Percentiles rank a stretch among this genome's conserved stretches.
Conservation (phyloP, 2,113 vertebrate genomes). For the Silurus glanis region DNA sequence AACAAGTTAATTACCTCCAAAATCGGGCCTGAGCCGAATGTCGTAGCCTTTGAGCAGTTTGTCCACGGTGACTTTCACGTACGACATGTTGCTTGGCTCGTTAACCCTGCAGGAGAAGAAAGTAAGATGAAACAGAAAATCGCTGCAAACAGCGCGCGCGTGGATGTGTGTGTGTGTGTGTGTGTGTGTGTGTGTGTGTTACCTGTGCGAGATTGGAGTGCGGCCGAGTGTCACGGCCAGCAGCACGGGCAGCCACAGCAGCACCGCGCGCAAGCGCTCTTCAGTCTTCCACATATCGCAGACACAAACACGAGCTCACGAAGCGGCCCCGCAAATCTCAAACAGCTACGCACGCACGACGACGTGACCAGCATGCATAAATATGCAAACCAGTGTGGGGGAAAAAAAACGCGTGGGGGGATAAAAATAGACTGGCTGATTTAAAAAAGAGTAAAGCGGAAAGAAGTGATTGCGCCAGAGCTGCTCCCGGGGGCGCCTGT, state of each 20-base stretch:
- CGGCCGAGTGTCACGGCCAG: slow-evolving; percentile 75
- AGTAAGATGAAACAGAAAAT: slow-evolving; percentile 51
- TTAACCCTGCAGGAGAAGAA: slow-evolving; percentile 71
- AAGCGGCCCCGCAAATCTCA: slow-evolving; percentile 70
- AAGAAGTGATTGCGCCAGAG: slow-evolving; percentile 31
- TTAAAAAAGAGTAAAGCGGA: slow-evolving; percentile 12
- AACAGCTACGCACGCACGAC: slow-evolving; percentile 73
- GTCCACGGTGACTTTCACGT: slow-evolving; percentile 87
- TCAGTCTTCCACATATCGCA: slow-evolving; percentile 73
- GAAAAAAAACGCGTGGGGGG: not conserved
- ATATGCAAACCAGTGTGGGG: slow-evolving; percentile 59
- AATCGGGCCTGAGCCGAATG: slow-evolving; percentile 85
- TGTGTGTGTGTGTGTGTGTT: slow-evolving; percentile 48
- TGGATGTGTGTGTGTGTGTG: slow-evolving; percentile 5
- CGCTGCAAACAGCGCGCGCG: not conserved
- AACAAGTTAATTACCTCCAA: slow-evolving; percentile 77
- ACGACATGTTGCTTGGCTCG: slow-evolving; percentile 86
- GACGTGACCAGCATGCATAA: slow-evolving; percentile 69
- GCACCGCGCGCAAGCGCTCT: slow-evolving; percentile 67
- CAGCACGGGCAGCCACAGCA: slow-evolving; percentile 74
- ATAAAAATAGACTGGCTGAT: slow-evolving; percentile 20
- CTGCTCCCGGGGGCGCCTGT: slow-evolving; percentile 41
- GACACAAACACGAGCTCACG: slow-evolving; percentile 57
- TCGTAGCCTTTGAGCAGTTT: slow-evolving; percentile 85
- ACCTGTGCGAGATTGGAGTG: slow-evolving; percentile 77